Evolutionary conservation across 1,140 invertebrate genomes (phyloP).

Genomic region (Lerema accius): DNA sequence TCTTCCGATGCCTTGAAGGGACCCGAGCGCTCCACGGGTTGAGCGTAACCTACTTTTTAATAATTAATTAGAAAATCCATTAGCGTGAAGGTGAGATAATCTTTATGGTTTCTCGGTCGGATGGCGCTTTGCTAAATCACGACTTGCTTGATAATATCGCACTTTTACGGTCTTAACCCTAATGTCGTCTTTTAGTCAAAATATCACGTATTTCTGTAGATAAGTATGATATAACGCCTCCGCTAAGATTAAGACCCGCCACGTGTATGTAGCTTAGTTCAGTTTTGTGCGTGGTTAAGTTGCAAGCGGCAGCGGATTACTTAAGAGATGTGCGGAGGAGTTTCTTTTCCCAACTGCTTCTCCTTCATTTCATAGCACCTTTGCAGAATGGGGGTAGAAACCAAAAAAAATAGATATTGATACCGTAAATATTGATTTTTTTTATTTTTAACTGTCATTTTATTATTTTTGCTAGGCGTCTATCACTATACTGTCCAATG

Average conservation of each 20-base stretch:
- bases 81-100: constrained; percentile 57
- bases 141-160: constrained; percentile 45
- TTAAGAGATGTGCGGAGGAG: too few relatives aligned
- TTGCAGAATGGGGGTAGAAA: too few relatives aligned
- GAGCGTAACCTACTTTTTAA: constrained; percentile 44
- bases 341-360: too few relatives aligned
- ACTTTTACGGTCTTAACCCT: constrained; percentile 42
- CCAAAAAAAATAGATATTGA: too few relatives aligned
- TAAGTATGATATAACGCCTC: constrained; percentile 39
- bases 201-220: constrained; percentile 45
- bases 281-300: background rate
- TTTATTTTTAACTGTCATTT: too few relatives aligned
- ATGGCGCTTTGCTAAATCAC: constrained; percentile 50
- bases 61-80: constrained; percentile 66
- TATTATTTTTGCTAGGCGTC: too few relatives aligned
- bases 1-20: background rate
- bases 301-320: background rate
- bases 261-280: constrained; percentile 21
- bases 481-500: too few relatives aligned
- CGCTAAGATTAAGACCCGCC: constrained; percentile 18
- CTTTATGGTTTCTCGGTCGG: constrained; percentile 51
- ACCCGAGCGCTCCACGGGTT: background rate
- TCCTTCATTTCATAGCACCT: too few relatives aligned
- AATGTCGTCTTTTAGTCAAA: constrained; percentile 49
- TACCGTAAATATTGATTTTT: too few relatives aligned